phyloP scores from a whole-genome alignment of 2,113 vertebrate genomes.

The Centropus bengalensis region DNA sequence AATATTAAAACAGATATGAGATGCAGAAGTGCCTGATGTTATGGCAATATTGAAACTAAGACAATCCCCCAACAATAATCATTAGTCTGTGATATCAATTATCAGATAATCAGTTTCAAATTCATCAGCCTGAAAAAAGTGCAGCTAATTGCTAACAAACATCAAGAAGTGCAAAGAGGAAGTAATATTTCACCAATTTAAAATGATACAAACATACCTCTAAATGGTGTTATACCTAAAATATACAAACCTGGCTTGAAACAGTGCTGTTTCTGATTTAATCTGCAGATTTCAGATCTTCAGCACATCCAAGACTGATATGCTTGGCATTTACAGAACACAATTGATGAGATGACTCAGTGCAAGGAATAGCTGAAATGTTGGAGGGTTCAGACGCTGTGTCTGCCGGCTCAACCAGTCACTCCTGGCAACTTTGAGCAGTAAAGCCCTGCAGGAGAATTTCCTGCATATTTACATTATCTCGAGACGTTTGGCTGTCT shows the following conservation, averaged over 20 bases:
- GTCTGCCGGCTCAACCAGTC: background rate
- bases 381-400: background rate
- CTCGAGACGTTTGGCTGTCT: background rate
- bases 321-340: constrained; percentile 15
- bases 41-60: background rate
- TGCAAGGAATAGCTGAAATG: background rate
- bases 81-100: constrained; percentile 28
- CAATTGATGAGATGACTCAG: constrained; percentile 42
- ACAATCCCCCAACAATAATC: constrained; percentile 17
- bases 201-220: background rate
- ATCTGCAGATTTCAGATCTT: background rate
- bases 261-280: background rate
- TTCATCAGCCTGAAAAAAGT: constrained; percentile 55
- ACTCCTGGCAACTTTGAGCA: background rate
- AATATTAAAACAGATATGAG: background rate
- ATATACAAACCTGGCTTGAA: constrained; percentile 9
- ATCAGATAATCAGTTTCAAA: constrained; percentile 69
- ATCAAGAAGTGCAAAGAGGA: constrained; percentile 25
- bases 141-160: constrained; percentile 55
- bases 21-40: background rate
- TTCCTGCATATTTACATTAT: background rate
- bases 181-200: constrained; percentile 33
- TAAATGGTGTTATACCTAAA: constrained; percentile 38
- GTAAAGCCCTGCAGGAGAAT: background rate
- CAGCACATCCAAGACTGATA: background rate